Base-by-base conservation (phyloP, 2,888 invertebrate genomes). In the Caenorhabditis afra region DNA sequence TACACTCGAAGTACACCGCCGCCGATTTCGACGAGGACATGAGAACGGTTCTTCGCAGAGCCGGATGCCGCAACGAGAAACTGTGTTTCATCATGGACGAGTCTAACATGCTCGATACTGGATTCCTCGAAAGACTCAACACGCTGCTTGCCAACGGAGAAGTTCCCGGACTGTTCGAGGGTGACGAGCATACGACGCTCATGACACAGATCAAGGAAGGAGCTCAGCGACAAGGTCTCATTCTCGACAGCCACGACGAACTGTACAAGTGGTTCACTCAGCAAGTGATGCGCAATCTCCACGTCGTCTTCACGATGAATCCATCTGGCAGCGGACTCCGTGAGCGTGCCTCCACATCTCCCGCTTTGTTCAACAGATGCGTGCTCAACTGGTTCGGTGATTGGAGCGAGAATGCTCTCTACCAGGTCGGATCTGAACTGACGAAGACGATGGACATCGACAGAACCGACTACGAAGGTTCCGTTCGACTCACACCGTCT, bases 141-240 rank as follows among this genome's bases (percentile, higher is more conserved):
- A 99, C 99, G 0, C 92, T 99, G 62, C 92, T 99, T 82, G 99
- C 99, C 73, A 99, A 99, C 91, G 99, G 99, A 89, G 99, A 99
- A 93, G 90, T 92, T 41, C 92, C 92, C 0, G 92, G 92, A 47
- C 86, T 92, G 86, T 92, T 92, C 90, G 91, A 92, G 90, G 93
- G 98, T 10, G 99, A 99, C 89, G 99, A 99, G 91, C 97, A 97
- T 91, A 96, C 97, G 1, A 97, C 98, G 0, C 92, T 99, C 74
- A 99, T 99, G 97, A 99, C 98, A 0, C 99, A 99, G 91, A 99
- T 99, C 91, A 99, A 99, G 91, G 99, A 99, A 92, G 98, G 98
- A 3, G 96, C 98, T 0, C 97, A 97, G 90, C 93, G 97, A 75
- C 97, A 98, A 92, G 99, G 99, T 4, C 93, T 97, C 50, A 99